Percentiles rank a stretch among this genome's conserved stretches.
phyloP scores from a whole-genome alignment of 2,797 vertebrate species.

The Luscinia megarhynchos region DNA sequence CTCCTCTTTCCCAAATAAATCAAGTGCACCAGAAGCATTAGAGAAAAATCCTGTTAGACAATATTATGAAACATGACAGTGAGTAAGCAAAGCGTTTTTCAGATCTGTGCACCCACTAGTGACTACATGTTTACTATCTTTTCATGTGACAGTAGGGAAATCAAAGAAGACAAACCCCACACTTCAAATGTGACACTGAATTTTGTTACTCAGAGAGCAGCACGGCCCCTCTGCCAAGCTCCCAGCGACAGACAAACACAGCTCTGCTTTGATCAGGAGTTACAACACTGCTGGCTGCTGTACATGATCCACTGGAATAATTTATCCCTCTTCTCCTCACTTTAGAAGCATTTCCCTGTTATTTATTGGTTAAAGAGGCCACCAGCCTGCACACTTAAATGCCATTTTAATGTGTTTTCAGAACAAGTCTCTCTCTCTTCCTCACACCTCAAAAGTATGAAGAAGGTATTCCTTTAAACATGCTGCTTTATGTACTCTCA shows the following conservation, averaged over 20 bases:
- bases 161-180: not conserved
- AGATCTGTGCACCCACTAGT: not conserved
- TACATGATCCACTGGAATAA: not conserved
- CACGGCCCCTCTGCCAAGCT: not conserved
- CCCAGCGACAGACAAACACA: not conserved
- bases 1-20: not conserved
- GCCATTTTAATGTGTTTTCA: not conserved
- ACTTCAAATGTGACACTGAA: not conserved
- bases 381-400: not conserved
- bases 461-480: conserved; percentile 10
- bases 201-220: conserved; percentile 1
- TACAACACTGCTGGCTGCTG: conserved; percentile 1
- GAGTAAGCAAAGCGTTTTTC: not conserved
- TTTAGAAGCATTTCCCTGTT: not conserved
- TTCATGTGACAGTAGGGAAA: conserved; percentile 14
- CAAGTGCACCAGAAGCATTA: not conserved
- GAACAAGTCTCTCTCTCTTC: not conserved
- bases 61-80: not conserved
- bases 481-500: not conserved
- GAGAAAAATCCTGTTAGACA: not conserved
- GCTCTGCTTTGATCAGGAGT: conserved; percentile 52
- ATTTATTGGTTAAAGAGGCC: conserved; percentile 23
- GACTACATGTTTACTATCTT: not conserved
- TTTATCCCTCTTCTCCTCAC: not conserved
- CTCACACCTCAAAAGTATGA: not conserved